Evolutionary conservation across 2,113 vertebrate species (phyloP).

Genomic region (Megaptera novaeangliae): DNA sequence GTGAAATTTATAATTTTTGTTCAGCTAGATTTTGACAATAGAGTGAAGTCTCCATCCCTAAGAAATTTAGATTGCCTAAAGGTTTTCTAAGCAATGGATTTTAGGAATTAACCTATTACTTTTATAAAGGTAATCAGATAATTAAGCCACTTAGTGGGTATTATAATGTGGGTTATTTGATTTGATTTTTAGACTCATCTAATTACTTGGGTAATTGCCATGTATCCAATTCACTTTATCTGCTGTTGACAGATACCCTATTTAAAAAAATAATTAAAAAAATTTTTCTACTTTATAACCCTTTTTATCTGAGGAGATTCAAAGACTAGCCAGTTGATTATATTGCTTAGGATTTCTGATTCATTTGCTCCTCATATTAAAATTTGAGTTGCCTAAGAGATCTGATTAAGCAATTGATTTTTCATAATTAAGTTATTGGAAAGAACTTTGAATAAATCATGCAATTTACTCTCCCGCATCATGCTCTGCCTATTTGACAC

Average conservation of each 20-base stretch:
- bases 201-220: conserved; percentile 30
- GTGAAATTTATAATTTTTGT: not conserved
- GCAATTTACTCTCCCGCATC: not conserved
- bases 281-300: conserved; percentile 2
- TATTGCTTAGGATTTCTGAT: not conserved
- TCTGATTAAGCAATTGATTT: not conserved
- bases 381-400: not conserved
- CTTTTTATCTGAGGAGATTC: not conserved
- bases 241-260: not conserved
- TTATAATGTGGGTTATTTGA: conserved; percentile 39
- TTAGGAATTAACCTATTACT: conserved; percentile 41
- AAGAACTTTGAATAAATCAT: not conserved
- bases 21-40: not conserved
- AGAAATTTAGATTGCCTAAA: conserved; percentile 34
- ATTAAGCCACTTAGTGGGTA: conserved; percentile 36
- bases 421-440: not conserved
- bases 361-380: not conserved
- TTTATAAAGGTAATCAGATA: conserved; percentile 49
- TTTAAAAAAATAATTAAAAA: not conserved
- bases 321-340: not conserved
- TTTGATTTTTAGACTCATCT: conserved; percentile 37
- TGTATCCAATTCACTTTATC: not conserved
- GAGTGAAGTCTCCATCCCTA: not conserved
- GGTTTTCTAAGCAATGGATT: conserved; percentile 26
- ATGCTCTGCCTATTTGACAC: not conserved